These are phyloP conservation scores for Agriopis aurantiaria DNA, from an alignment of 2,888 invertebrate genomes.

Conservation along the genomic window DNA sequence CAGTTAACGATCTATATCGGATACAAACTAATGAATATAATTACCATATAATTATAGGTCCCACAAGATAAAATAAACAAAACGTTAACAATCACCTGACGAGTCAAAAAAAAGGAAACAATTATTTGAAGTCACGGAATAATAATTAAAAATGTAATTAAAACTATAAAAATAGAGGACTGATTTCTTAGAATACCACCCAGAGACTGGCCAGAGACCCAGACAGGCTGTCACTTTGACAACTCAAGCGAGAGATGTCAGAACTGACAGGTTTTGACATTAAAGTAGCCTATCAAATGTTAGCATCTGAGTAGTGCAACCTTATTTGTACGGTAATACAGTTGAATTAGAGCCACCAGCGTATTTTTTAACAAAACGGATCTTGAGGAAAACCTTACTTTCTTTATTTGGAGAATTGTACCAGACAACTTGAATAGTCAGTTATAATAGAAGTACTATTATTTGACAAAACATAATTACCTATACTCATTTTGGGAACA, in stretches of 20 bases:
- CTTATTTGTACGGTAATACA: no score
- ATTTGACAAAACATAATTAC: no score
- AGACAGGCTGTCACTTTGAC: constrained; percentile 59
- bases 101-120: constrained; percentile 22
- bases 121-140: constrained; percentile 16
- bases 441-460: no score
- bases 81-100: constrained; percentile 10
- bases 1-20: neutral
- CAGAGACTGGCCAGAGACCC: no score
- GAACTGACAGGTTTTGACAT: constrained; percentile 34
- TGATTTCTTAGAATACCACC: constrained; percentile 53
- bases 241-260: constrained; percentile 56
- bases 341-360: no score
- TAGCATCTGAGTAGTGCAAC: neutral
- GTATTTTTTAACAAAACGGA: no score
- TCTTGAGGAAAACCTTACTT: no score
- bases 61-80: constrained; percentile 21
- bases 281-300: constrained; percentile 25
- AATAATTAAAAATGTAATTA: constrained; percentile 36
- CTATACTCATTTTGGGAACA: no score
- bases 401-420: no score
- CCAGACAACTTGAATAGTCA: no score
- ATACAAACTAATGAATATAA: neutral
- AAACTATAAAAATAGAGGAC: constrained; percentile 38
- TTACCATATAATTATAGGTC: constrained; percentile 7